phyloP scores from a whole-genome alignment of 1,140 invertebrate genomes.

The Lineus longissimus region DNA sequence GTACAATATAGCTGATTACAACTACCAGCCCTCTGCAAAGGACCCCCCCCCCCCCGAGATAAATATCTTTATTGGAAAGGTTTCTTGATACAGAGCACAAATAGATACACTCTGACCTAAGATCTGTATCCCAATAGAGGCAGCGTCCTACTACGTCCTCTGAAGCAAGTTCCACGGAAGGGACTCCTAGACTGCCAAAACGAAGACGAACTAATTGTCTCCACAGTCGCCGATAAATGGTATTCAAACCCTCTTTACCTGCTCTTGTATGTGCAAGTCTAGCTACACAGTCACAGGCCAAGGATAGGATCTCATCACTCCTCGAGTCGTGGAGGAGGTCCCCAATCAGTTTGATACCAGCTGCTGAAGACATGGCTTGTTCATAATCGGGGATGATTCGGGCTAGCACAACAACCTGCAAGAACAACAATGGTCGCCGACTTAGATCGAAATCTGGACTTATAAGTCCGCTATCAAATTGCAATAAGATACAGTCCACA shows the following conservation, averaged over 20 bases:
- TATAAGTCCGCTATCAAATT: too few relatives aligned
- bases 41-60: neutral
- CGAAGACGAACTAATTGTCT: neutral
- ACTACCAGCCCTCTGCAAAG: neutral
- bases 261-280: slow-evolving; percentile 47
- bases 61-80: neutral
- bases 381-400: slow-evolving; percentile 52
- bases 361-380: slow-evolving; percentile 47
- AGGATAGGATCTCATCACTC: slow-evolving; percentile 33
- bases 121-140: too few relatives aligned
- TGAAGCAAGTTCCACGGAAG: too few relatives aligned
- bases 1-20: neutral
- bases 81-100: neutral
- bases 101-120: too few relatives aligned
- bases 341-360: slow-evolving; percentile 47
- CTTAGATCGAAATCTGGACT: too few relatives aligned
- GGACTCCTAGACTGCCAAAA: slow-evolving; percentile 1
- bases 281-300: slow-evolving; percentile 46
- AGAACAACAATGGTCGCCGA: slow-evolving; percentile 1
- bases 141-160: too few relatives aligned
- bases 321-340: slow-evolving; percentile 44
- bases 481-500: too few relatives aligned
- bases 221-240: too few relatives aligned
- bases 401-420: slow-evolving; percentile 48
- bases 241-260: slow-evolving; percentile 26